Percentiles rank a stretch among this genome's conserved stretches.
Evolutionary conservation across 2,888 invertebrate genomes (phyloP).

Genomic region (Agonopterix heracliana): DNA sequence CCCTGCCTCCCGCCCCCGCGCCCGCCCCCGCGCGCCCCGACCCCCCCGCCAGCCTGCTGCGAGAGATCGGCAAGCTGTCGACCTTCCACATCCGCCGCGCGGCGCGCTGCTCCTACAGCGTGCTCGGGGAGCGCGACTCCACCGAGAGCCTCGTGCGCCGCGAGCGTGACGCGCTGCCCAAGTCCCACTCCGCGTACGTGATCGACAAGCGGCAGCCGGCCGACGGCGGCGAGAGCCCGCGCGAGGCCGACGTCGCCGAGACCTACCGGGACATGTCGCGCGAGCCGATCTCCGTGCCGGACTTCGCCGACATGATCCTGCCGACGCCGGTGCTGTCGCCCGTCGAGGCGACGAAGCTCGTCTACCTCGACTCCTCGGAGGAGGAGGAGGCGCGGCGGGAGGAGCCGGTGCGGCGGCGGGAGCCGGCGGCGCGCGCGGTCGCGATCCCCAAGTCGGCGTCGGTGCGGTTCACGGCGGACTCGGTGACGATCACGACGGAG

Average conservation of each 20-base stretch:
- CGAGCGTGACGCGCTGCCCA: constrained; percentile 53
- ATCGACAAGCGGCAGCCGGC: constrained; percentile 60
- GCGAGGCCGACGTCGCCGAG: constrained; percentile 43
- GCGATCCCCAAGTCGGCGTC: constrained; percentile 77
- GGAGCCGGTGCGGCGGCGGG: constrained; percentile 43
- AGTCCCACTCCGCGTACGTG: constrained; percentile 76
- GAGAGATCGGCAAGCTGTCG: constrained; percentile 83
- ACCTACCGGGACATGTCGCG: constrained; percentile 68
- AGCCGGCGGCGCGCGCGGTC: constrained; percentile 53
- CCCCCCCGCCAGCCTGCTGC: constrained; percentile 70
- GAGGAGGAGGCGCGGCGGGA: constrained; percentile 57
- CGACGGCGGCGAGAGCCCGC: constrained; percentile 38
- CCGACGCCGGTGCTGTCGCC: constrained; percentile 81
- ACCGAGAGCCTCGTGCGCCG: constrained; percentile 77
- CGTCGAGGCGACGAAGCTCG: constrained; percentile 80
- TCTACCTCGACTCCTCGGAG: constrained; percentile 83
- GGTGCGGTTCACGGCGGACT: constrained; percentile 72
- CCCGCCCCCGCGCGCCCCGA: constrained; percentile 38
- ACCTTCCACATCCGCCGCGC: constrained; percentile 81
- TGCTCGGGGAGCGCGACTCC: constrained; percentile 79
- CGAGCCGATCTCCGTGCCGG: constrained; percentile 85
- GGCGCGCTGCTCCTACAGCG: constrained; percentile 83
- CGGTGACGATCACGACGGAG: constrained; percentile 64
- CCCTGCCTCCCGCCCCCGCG: constrained; percentile 21
- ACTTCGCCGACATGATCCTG: constrained; percentile 79